Conservation (phyloP, 2,113 vertebrate species). For the Apaloderma vittatum region DNA sequence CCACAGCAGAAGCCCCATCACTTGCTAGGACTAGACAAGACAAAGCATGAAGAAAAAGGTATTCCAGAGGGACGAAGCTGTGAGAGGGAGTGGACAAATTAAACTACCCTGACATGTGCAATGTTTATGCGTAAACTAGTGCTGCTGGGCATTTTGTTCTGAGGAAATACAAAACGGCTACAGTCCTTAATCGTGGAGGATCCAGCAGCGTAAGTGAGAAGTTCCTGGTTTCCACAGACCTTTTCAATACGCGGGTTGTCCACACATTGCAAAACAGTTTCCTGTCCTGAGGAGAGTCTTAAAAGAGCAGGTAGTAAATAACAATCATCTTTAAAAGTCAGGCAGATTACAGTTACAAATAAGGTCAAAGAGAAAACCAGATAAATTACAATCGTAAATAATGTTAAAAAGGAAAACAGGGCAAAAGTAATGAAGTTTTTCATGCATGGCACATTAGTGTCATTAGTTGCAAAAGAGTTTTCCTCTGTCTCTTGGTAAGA, state of each 20-base stretch:
- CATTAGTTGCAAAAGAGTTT: background rate
- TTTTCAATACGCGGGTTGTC: background rate
- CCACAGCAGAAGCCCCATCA: background rate
- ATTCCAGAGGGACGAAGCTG: background rate
- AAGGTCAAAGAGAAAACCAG: background rate
- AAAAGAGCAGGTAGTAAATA: background rate
- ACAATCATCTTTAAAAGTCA: background rate
- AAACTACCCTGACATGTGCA: background rate
- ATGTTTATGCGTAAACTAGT: fast-evolving
- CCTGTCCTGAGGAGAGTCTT: background rate
- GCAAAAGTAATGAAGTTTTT: background rate
- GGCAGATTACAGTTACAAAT: background rate
- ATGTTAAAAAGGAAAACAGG: background rate
- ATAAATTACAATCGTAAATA: background rate
- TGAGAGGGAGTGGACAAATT: background rate
- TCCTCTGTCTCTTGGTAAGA: background rate
- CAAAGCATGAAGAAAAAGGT: background rate
- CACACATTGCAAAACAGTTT: background rate
- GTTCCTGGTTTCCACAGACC: background rate
- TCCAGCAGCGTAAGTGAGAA: background rate
- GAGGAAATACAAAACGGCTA: background rate
- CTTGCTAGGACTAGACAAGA: background rate
- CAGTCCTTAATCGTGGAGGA: background rate
- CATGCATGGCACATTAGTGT: background rate
- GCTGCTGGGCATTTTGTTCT: background rate